These are phyloP conservation scores for Ectropis grisescens DNA, from an alignment of 1,140 invertebrate species.

Conservation along the genomic window DNA sequence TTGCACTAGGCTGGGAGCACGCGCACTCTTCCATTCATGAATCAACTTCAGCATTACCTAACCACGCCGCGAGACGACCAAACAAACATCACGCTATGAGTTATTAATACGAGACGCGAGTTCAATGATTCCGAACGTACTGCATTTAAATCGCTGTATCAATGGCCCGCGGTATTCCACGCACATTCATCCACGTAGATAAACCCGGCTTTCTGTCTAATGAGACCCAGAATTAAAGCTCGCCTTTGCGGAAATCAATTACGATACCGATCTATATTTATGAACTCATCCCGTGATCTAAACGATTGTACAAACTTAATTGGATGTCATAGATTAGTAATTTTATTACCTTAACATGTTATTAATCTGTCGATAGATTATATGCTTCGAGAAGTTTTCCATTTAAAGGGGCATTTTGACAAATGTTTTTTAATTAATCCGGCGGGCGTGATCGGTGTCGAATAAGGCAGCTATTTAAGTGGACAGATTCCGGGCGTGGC, in stretches of 20 bases:
- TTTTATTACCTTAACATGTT: slow-evolving; percentile 23
- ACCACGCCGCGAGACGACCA: slow-evolving; percentile 43
- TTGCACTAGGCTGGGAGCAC: slow-evolving; percentile 22
- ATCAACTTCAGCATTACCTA: slow-evolving; percentile 65
- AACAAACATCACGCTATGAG: slow-evolving; percentile 53
- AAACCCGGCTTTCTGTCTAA: slow-evolving; percentile 16
- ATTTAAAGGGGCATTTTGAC: slow-evolving; percentile 31
- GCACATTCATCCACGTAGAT: slow-evolving; percentile 21
- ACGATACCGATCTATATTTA: slow-evolving; percentile 14
- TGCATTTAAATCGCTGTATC: slow-evolving; percentile 39
- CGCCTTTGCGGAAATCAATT: slow-evolving; percentile 26
- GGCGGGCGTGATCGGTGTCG: slow-evolving; percentile 25
- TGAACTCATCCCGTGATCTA: slow-evolving; percentile 9
- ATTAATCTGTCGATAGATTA: slow-evolving; percentile 24
- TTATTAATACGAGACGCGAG: slow-evolving; percentile 63
- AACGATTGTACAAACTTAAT: slow-evolving; percentile 22
- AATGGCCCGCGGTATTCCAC: slow-evolving; percentile 6
- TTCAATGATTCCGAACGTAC: slow-evolving; percentile 50
- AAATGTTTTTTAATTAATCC: slow-evolving; percentile 43
- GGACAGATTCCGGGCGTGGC: slow-evolving; percentile 33
- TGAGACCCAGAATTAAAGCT: slow-evolving; percentile 11
- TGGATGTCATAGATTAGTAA: slow-evolving; percentile 22
- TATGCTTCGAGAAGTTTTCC: slow-evolving; percentile 18
- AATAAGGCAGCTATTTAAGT: slow-evolving; percentile 25
- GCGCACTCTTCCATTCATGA: slow-evolving; percentile 61